Base-by-base conservation (phyloP, 1,140 invertebrate species). In the Penaeus indicus region DNA sequence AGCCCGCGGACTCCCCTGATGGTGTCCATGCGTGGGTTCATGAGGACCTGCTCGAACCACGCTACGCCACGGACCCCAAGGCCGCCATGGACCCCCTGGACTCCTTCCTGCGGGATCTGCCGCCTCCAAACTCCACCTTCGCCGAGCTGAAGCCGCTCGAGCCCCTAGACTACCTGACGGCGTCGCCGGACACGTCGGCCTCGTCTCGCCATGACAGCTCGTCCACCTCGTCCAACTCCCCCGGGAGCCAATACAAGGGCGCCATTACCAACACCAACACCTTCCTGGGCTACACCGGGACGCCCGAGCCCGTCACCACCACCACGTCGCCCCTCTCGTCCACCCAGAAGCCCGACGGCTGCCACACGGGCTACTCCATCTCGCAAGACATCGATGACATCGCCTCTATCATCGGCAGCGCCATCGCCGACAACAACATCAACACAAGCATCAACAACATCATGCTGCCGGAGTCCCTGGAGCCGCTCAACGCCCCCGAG, bases 131-230 rank as follows among this genome's bases (percentile, higher is more conserved):
- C 90, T 94, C 94, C 21, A 94, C 92, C 16, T 94, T 97, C 63
- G 96, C 96, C 8, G 97, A 97, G 91, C 93, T 97, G 78, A 97
- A 97, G 92, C 97, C 97, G 0, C 93, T 98, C 88, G 96, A 96
- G 1, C 96, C 97, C 0, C 21, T 97, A 96, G 93, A 97, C 96
- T 3, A 96, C 96, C 1, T 96, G 96, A 91, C 93, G 96, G 54
- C 96, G 95, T 90, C 89, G n/a, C 90, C 90, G 4, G 90, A 90
- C 75, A 90, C 91, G 7, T 90, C 90, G 13, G 84, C 72, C n/a
- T 90, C 85, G 3, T 90, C 88, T 27, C 86, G 88, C 60, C 89
- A 91, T 78, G 86, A 90, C 96, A 96, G 92, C 96, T 97, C 93
- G 96, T 96, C 32, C 96, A 97, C 91, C 95, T 96, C 77, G 96